Evolutionary conservation across 1,140 invertebrate species (phyloP), one percentile per base, ranked within the genome.

Genomic region (Bombus waltoni): DNA sequence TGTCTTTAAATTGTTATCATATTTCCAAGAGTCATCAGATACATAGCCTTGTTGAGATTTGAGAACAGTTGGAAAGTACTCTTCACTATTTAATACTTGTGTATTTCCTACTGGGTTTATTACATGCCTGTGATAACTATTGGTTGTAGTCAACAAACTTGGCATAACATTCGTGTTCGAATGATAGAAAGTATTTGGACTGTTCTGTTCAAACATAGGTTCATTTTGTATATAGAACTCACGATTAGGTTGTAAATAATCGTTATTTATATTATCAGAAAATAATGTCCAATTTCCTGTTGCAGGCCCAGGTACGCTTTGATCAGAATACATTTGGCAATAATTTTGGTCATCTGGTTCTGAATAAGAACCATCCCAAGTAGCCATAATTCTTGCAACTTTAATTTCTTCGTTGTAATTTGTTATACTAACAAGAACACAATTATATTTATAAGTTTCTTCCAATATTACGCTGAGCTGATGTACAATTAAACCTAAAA

Each of bases 291-390:
- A 44, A 28, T 32, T 86, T 22, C 62, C 25, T 25, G 72, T 38
- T 22, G 68, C 38, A 10, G 77, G 3, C 32, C 53, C 68, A 91
- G 79, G n/a, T 13, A 85, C 42, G 68, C 87, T 89, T 40, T 89
- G 91, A 71, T 92, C 88, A 4, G 92, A 81, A n/a, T 91, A 92
- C 0, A 88, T 57, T n/a, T n/a, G 59, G 70, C 93, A 92, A 74
- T 90, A 94, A 81, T 91, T 93, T 22, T 92, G 83, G 77, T 93
- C 94, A 15, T 94, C 93, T 32, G 91, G 87, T 11, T 89, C 93
- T 38, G 90, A 88, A 75, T 93, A 93, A 8, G 94, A 95, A 70
- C 94, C 94, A 83, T 95, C 92, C 94, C 94, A 95, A 57, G 94
- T 94, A 68, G 94, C 94, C 94, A 95, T 95, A 78, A 78, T 74